These are phyloP conservation scores for Nyctereutes procyonoides DNA, from an alignment of 2,113 vertebrate genomes.

Conservation along the genomic window DNA sequence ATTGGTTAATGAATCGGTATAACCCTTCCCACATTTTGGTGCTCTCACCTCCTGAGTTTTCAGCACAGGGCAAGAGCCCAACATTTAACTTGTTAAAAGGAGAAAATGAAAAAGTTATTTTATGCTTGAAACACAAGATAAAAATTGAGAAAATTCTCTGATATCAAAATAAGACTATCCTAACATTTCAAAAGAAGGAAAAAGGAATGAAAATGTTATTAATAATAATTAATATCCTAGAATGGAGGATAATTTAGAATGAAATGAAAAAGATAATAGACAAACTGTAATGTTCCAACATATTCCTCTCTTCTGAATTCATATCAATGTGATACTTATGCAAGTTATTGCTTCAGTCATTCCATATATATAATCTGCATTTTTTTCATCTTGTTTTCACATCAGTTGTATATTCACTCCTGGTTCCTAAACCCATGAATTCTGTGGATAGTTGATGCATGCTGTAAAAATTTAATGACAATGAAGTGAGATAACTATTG, in stretches of 20 bases:
- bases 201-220: not conserved
- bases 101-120: not conserved
- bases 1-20: not conserved
- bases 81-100: not conserved
- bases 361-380: not conserved
- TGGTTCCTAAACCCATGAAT: not conserved
- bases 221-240: not conserved
- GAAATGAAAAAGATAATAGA: not conserved
- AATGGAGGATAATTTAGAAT: not conserved
- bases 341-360: not conserved
- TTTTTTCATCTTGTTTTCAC: not conserved
- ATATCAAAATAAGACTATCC: not conserved
- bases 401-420: not conserved
- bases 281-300: not conserved
- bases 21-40: not conserved
- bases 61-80: not conserved
- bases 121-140: not conserved
- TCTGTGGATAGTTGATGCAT: not conserved
- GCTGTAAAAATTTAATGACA: not conserved
- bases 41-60: not conserved
- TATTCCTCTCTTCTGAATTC: not conserved
- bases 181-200: not conserved
- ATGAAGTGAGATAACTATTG: not conserved
- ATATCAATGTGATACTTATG: not conserved
- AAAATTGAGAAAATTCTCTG: constrained; percentile 21